A percentile compares a stretch with the other conserved stretches of the same genome.
These are phyloP conservation scores for Tetropium fuscum DNA, from an alignment of 2,888 invertebrate genomes.

Conservation along the genomic window DNA sequence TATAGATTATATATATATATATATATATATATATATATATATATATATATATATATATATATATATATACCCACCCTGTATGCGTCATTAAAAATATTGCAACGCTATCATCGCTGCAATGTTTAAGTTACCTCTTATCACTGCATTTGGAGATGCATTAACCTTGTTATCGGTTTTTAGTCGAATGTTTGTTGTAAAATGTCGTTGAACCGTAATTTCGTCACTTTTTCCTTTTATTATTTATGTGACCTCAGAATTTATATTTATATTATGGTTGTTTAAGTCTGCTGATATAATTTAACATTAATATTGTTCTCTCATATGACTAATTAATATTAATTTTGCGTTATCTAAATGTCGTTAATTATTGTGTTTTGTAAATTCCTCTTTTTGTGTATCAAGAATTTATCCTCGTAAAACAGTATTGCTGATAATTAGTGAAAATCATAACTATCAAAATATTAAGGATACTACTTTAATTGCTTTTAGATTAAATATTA, in stretches of 20 bases:
- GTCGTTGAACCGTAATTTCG: conserved; percentile 48
- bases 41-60: too few species aligned
- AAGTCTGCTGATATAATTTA: conserved; percentile 39
- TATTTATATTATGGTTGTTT: conserved; percentile 37
- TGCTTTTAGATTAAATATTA: too few species aligned
- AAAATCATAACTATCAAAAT: too few species aligned
- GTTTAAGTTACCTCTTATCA: conserved; percentile 55
- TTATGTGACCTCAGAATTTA: conserved; percentile 37
- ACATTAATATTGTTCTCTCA: conserved; percentile 28
- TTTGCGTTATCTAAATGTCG: conserved; percentile 17
- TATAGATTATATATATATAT: too few species aligned
- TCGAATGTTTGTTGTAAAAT: conserved; percentile 50
- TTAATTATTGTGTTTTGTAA: conserved; percentile 16
- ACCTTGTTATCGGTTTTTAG: conserved; percentile 57
- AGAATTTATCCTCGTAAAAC: conserved; percentile 10
- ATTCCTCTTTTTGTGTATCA: conserved; percentile 15
- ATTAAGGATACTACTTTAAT: too few species aligned
- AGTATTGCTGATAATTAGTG: too few species aligned
- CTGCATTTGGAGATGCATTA: conserved; percentile 57
- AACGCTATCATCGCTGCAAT: conserved; percentile 23
- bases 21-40: too few species aligned
- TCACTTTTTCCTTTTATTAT: conserved; percentile 38
- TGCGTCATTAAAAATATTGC: conserved; percentile 12
- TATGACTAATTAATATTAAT: conserved; percentile 25
- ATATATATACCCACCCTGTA: conserved; percentile 6